Base-by-base conservation (phyloP, 2,888 invertebrate genomes). In the Seladonia tumulorum region DNA sequence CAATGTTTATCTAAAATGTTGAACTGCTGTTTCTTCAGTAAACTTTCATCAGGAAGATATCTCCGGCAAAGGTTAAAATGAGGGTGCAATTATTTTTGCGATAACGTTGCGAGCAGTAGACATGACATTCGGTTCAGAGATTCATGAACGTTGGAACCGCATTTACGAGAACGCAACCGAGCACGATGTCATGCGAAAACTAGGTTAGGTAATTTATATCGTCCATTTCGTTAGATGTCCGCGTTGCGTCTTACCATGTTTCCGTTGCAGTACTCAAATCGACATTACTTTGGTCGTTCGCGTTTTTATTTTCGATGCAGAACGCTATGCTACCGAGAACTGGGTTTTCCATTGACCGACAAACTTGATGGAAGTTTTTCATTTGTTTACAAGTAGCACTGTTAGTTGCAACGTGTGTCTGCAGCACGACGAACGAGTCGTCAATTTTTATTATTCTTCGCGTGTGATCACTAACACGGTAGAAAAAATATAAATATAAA, bases 161-260 rank as follows among this genome's bases (percentile, higher is more conserved):
- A 18, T 68, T 68, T 68, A 77, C 47, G 74, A 47, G 57, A 53
- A 49, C 60, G 45, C 45, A 75, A 42, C 42, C 29, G 29, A 49
- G 42, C 42, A 45, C 42, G 73, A 70, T 57, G 60, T 76, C 82
- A 39, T 75, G 57, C 60, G 39, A 70, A 71, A 71, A 83, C 82
- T 82, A 42, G 75, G 81, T 70, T 80, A 70, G 81, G 74, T 74
- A 82, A 82, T 81, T 82, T 82, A 80, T 82, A 74, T 74, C 81
- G 74, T 57, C 53, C 81, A 74, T 82, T 80, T 70, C 82, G 74
- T 82, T 74, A 60, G 68, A 70, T 66, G 57, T 57, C 57, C 29
- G 12, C 68, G 80, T 63, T 81, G 47, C 78, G 49, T 81, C 81
- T 81, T 81, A 72, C 71, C 53, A n/a, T 42, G 71, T 42, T 71